Base-by-base conservation (phyloP, 2,888 invertebrate genomes). In the Plebejus argus region DNA sequence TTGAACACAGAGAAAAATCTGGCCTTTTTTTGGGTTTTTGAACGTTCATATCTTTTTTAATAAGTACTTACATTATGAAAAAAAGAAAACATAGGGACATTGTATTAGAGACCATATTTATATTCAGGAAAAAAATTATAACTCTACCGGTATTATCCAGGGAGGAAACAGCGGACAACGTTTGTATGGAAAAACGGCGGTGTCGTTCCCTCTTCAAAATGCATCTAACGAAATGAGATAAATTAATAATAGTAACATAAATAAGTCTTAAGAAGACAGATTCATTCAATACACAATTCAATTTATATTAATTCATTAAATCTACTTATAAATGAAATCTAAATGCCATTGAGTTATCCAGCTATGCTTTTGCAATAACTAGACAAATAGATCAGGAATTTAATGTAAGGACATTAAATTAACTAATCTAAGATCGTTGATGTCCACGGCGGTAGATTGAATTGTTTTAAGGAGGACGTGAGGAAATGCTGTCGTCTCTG, bases 391-490 rank as follows among this genome's bases (percentile, higher is more conserved):
- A 66, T 66, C 66, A 66, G 66, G 28, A 66, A 66, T 66, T 66
- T 66, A 66, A 66, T 66, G 28, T 66, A 66, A 66, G 61, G 28
- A 66, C 28, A 66, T 66, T 66, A 66, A 66, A 66, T 66, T 66
- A 66, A 66, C 66, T 66, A 66, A 66, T 66, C 66, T 66, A 66
- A 28, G 66, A 66, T 66, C 28, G 28, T 20, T 66, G 66, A 66
- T 66, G 66, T 66, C 66, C 28, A 28, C 61, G 6, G 66, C 66
- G 66, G 66, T 28, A 66, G 66, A 66, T 66, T 66, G 66, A 66
- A 66, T 66, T 66, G 66, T 23, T 28, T 66, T 33, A 18, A 28
- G 15, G 66, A 28, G 66, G 28, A 66, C 28, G 28, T 28, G 66
- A 66, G 28, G 28, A 18, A 6, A 66, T 66, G 6, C 28, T 33